These are phyloP conservation scores for Ophonus ardosiacus DNA, from an alignment of 2,888 invertebrate species.

Conservation along the genomic window DNA sequence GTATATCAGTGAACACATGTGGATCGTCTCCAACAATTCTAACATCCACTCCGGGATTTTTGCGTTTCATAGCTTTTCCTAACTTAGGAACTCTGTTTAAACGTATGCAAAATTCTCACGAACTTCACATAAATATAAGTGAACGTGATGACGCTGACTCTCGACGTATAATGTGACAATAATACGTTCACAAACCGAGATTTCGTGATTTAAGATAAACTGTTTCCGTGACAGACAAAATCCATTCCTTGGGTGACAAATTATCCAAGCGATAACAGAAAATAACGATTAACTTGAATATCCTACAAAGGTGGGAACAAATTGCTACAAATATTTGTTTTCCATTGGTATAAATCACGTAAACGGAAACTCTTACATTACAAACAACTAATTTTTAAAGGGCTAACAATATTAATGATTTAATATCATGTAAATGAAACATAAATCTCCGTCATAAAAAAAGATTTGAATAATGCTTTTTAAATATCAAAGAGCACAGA, in stretches of 20 bases:
- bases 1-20: too few species aligned
- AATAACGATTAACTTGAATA: constrained; percentile 9
- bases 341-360: background rate
- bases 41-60: background rate
- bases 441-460: too few species aligned
- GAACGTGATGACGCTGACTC: constrained; percentile 11
- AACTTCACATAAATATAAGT: background rate
- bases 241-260: constrained; percentile 2
- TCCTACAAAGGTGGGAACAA: background rate
- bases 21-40: too few species aligned
- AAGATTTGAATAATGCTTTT: too few species aligned
- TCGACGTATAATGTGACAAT: constrained; percentile 2
- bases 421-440: background rate
- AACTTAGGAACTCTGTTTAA: background rate
- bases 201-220: constrained; percentile 8
- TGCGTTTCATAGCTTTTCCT: background rate
- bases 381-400: background rate
- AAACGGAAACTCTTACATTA: background rate
- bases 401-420: background rate
- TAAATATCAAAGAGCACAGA: too few species aligned
- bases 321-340: constrained; percentile 11
- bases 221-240: constrained; percentile 19
- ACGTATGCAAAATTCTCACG: constrained; percentile 17
- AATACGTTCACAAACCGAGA: constrained; percentile 2
- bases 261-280: constrained; percentile 14